A percentile compares a stretch with the other conserved stretches of the same genome.
These are phyloP conservation scores for Ispidina picta DNA, from an alignment of 2,797 vertebrate species.

Conservation along the genomic window DNA sequence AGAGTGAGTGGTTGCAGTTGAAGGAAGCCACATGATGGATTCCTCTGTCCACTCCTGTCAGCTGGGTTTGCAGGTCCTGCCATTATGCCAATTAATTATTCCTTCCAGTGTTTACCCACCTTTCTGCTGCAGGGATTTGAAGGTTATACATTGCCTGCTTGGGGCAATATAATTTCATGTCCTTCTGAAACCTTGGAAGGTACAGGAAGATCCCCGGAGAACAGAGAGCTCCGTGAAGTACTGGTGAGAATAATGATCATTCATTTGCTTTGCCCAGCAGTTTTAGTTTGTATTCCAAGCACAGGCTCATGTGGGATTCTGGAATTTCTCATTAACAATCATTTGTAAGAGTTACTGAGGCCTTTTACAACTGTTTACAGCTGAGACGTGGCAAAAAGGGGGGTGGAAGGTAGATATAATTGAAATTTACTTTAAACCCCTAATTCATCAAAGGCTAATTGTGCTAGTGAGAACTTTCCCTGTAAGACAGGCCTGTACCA, in stretches of 20 bases:
- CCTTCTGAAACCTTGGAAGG: neutral
- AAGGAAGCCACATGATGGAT: neutral
- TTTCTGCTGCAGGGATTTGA: neutral
- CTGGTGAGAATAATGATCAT: neutral
- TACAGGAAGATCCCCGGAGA: neutral
- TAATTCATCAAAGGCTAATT: neutral
- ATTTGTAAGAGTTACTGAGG: neutral
- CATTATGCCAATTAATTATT: neutral
- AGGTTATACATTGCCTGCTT: neutral
- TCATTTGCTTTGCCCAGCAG: neutral
- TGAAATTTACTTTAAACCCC: neutral
- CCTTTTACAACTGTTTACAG: neutral
- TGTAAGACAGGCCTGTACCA: neutral
- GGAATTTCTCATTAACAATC: constrained; percentile 20
- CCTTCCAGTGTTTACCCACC: neutral
- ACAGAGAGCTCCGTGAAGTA: neutral
- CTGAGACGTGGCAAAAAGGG: neutral
- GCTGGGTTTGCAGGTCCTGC: neutral
- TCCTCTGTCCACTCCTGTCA: neutral
- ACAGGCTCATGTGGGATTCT: neutral
- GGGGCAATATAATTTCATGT: neutral
- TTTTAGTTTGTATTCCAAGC: neutral
- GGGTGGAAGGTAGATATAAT: neutral
- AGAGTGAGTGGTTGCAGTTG: neutral
- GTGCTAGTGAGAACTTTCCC: neutral